These are phyloP conservation scores for Condylura cristata DNA, from an alignment of 2,113 vertebrate genomes.

Conservation along the genomic window DNA sequence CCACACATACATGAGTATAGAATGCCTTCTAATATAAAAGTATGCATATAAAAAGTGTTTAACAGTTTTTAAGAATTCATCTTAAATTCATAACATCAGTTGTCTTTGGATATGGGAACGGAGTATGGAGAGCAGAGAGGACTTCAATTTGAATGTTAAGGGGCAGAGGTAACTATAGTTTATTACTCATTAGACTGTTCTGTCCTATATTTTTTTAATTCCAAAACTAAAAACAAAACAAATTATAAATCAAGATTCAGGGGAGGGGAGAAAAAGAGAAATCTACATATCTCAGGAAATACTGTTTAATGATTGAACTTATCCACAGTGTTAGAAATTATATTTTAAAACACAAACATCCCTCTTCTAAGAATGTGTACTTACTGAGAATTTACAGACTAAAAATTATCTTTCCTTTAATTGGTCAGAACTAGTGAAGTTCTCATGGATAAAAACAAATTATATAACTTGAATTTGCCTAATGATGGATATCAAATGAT, in stretches of 20 bases:
- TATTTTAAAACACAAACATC: constrained; percentile 49
- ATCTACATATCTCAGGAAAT: background rate
- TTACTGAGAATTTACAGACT: constrained; percentile 22
- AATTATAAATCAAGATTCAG: background rate
- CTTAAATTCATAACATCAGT: background rate
- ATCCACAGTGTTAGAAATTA: background rate
- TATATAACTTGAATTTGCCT: background rate
- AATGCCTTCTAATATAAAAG: background rate
- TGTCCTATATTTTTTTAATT: background rate
- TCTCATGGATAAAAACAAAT: constrained; percentile 19
- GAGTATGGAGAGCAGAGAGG: background rate
- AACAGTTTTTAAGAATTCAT: background rate
- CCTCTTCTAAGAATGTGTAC: constrained; percentile 10
- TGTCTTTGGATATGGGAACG: background rate
- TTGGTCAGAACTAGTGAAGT: constrained; percentile 1
- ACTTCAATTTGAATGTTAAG: constrained; percentile 4
- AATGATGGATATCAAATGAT: background rate
- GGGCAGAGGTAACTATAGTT: background rate
- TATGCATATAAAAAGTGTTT: background rate
- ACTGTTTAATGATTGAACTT: background rate
- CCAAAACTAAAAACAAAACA: background rate
- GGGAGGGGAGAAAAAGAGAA: background rate
- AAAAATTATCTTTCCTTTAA: constrained; percentile 34
- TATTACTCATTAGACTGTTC: background rate
- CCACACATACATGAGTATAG: background rate